Evolutionary conservation across 2,113 vertebrate species (phyloP).

Genomic region (Calidris pygmaea): DNA sequence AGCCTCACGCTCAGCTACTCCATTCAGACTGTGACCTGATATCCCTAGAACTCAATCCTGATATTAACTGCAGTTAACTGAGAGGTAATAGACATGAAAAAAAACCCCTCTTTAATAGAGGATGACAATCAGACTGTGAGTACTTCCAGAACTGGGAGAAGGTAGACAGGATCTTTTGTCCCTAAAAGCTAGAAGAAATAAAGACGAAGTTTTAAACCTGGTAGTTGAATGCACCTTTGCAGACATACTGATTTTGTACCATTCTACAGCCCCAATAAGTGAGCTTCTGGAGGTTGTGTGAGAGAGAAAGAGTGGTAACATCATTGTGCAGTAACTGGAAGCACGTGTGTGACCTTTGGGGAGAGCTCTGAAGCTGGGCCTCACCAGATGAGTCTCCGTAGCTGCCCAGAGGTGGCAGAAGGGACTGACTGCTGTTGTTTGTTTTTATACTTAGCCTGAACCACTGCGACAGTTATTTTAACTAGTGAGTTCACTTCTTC

Average conservation of each 20-base stretch:
- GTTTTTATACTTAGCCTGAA: background rate
- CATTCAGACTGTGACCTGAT: background rate
- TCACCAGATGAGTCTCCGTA: accelerated
- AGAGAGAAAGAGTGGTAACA: background rate
- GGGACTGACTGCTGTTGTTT: background rate
- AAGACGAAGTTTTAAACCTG: background rate
- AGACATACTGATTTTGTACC: background rate
- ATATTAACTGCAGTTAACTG: background rate
- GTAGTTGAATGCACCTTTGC: background rate
- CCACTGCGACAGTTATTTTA: background rate
- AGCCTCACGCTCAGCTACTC: background rate
- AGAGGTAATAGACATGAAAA: background rate
- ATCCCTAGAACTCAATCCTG: background rate
- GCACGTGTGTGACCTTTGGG: background rate
- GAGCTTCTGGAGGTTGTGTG: background rate
- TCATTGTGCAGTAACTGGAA: background rate
- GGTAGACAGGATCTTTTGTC: background rate
- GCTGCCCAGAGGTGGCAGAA: background rate
- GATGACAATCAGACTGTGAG: background rate
- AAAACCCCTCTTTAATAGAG: background rate
- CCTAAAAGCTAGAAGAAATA: background rate
- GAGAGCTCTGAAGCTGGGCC: background rate
- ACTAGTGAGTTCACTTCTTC: background rate
- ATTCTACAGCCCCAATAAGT: background rate
- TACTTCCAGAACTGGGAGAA: background rate